phyloP scores from a whole-genome alignment of 2,888 invertebrate species.

The Apodemia hepburni region DNA sequence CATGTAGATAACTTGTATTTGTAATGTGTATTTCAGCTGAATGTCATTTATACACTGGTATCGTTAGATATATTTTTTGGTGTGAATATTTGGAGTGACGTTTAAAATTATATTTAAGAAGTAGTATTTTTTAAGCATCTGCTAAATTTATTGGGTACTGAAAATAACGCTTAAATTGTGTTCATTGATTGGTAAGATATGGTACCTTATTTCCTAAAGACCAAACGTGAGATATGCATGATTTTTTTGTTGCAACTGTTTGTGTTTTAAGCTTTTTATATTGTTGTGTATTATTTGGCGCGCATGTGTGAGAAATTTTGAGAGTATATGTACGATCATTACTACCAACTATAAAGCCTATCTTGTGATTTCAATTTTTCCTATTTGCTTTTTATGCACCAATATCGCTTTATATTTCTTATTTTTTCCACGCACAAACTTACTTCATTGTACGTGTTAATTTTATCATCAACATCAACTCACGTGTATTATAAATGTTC shows the following conservation, averaged over 20 bases:
- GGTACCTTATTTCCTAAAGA: constrained; percentile 72
- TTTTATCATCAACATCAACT: constrained; percentile 15
- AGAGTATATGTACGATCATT: constrained; percentile 35
- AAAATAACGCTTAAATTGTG: constrained; percentile 42
- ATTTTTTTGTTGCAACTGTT: constrained; percentile 60
- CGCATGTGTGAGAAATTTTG: constrained; percentile 77
- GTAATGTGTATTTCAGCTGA: constrained; percentile 4
- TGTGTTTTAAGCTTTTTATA: constrained; percentile 52
- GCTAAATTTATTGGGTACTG: constrained; percentile 80
- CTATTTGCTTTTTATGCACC: constrained; percentile 73
- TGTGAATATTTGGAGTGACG: constrained; percentile 55
- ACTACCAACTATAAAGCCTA: constrained; percentile 56
- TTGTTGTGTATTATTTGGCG: constrained; percentile 53
- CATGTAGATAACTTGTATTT: constrained; percentile 41
- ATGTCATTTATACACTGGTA: constrained; percentile 6
- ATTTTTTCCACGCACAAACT: constrained; percentile 20
- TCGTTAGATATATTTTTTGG: constrained; percentile 17
- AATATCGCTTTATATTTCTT: constrained; percentile 21
- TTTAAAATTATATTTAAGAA: constrained; percentile 32
- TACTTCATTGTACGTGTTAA: constrained; percentile 20
- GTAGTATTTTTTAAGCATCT: constrained; percentile 59
- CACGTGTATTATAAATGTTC: constrained; percentile 9
- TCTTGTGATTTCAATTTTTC: constrained; percentile 76
- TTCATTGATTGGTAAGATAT: constrained; percentile 46
- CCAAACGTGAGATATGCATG: constrained; percentile 79